Evolutionary conservation across 2,113 vertebrate species (phyloP).

Genomic region (Scortum barcoo): DNA sequence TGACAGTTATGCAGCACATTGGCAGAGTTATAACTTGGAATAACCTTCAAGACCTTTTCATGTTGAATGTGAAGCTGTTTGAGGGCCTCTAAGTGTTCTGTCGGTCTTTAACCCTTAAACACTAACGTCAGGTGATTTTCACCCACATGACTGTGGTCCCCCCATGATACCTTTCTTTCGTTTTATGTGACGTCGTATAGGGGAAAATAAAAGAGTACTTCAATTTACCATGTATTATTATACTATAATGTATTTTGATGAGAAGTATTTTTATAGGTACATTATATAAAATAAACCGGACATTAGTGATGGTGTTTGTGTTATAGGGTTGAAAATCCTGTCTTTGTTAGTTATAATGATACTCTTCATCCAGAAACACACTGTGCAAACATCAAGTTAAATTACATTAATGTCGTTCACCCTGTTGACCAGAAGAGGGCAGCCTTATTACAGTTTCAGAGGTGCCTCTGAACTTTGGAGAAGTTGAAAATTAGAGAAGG

Average conservation of each 20-base stretch:
- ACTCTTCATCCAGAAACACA: neutral
- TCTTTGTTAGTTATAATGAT: too few relatives aligned
- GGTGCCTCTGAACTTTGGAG: neutral
- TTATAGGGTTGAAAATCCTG: too few relatives aligned
- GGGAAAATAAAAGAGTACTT: too few relatives aligned
- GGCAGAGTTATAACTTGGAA: neutral
- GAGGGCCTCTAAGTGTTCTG: neutral
- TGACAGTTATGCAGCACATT: neutral
- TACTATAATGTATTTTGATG: too few relatives aligned
- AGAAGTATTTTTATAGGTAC: too few relatives aligned
- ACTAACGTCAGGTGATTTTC: too few relatives aligned
- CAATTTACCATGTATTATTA: too few relatives aligned
- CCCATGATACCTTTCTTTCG: too few relatives aligned
- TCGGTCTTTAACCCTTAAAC: neutral
- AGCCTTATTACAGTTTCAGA: conserved; percentile 8
- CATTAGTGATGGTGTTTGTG: too few relatives aligned
- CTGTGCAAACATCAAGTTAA: neutral
- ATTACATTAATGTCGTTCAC: neutral
- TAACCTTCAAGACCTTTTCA: neutral
- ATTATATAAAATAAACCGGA: too few relatives aligned
- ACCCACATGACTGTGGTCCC: too few relatives aligned
- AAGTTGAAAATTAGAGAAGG: neutral
- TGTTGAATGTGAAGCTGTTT: neutral
- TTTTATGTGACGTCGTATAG: too few relatives aligned
- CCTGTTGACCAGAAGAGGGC: conserved; percentile 44